These are phyloP conservation scores for Parazoanthus swiftii DNA, from an alignment of 92 coral and sea anemone species.

Conservation along the genomic window DNA sequence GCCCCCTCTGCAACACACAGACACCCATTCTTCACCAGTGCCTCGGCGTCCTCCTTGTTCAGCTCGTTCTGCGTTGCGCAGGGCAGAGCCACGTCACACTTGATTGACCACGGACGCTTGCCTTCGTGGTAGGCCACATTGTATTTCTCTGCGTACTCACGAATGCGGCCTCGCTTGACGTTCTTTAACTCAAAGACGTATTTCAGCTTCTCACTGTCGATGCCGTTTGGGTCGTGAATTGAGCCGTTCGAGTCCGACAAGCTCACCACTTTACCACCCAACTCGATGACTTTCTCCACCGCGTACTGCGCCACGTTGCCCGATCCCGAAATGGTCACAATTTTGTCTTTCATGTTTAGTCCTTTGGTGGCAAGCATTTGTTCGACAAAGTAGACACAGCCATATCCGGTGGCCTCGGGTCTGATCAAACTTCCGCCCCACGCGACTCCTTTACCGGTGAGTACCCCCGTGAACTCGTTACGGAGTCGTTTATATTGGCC, in stretches of 20 bases:
- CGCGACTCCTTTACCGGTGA: slow-evolving; percentile 75
- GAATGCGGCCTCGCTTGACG: slow-evolving; percentile 83
- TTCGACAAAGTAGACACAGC: slow-evolving; percentile 78
- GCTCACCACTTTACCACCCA: slow-evolving; percentile 82
- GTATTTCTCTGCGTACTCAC: slow-evolving; percentile 77
- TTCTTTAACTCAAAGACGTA: slow-evolving; percentile 82
- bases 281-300: slow-evolving; percentile 64
- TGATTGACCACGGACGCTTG: slow-evolving; percentile 80
- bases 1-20: slow-evolving; percentile 81
- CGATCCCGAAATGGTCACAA: slow-evolving; percentile 80
- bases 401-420: slow-evolving; percentile 91
- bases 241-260: slow-evolving; percentile 82
- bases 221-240: slow-evolving; percentile 79
- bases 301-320: slow-evolving; percentile 90
- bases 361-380: slow-evolving; percentile 74
- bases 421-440: slow-evolving; percentile 87
- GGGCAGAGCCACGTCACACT: slow-evolving; percentile 83
- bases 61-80: slow-evolving; percentile 88
- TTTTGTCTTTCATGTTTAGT: slow-evolving; percentile 63
- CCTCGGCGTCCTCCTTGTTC: slow-evolving; percentile 73
- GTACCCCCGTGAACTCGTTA: slow-evolving; percentile 89
- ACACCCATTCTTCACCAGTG: slow-evolving; percentile 78
- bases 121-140: slow-evolving; percentile 76
- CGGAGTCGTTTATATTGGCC: slow-evolving; percentile 89
- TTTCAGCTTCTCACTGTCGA: slow-evolving; percentile 67